These are phyloP conservation scores for Polydrusus cervinus DNA, from an alignment of 2,888 invertebrate species.

Conservation along the genomic window DNA sequence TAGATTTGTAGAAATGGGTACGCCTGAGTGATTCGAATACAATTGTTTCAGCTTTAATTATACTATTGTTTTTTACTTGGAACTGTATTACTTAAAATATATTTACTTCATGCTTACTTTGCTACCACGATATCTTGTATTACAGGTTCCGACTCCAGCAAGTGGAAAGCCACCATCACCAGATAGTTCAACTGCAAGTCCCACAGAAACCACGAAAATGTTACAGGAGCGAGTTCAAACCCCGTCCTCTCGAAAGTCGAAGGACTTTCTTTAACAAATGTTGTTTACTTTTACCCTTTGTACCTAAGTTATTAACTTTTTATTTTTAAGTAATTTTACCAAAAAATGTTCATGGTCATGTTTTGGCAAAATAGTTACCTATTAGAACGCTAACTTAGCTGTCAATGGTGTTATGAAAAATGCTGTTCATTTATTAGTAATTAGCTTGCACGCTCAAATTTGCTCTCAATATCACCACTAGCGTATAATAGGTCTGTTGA, in stretches of 20 bases:
- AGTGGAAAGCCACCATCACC: conserved; percentile 67
- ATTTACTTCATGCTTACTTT: too few relatives aligned
- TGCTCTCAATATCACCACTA: too few relatives aligned
- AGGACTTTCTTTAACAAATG: conserved; percentile 68
- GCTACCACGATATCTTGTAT: background rate
- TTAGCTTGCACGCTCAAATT: background rate
- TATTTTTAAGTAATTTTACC: too few relatives aligned
- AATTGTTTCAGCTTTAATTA: too few relatives aligned
- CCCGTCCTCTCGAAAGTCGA: conserved; percentile 70
- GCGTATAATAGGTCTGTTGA: too few relatives aligned
- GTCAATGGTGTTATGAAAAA: background rate
- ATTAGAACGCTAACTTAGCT: background rate
- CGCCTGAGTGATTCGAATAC: too few relatives aligned
- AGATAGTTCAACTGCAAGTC: conserved; percentile 71
- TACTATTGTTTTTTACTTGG: too few relatives aligned
- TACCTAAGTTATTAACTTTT: background rate
- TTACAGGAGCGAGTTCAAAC: conserved; percentile 69
- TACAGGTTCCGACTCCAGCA: conserved; percentile 59
- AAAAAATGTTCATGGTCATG: too few relatives aligned
- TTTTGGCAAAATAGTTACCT: background rate
- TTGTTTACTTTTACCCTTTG: conserved; percentile 30
- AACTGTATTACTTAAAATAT: too few relatives aligned
- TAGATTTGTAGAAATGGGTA: too few relatives aligned
- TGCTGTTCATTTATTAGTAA: background rate
- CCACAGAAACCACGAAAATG: conserved; percentile 75